Evolutionary conservation across 2,113 vertebrate species (phyloP).

Genomic region (Peromyscus californicus): DNA sequence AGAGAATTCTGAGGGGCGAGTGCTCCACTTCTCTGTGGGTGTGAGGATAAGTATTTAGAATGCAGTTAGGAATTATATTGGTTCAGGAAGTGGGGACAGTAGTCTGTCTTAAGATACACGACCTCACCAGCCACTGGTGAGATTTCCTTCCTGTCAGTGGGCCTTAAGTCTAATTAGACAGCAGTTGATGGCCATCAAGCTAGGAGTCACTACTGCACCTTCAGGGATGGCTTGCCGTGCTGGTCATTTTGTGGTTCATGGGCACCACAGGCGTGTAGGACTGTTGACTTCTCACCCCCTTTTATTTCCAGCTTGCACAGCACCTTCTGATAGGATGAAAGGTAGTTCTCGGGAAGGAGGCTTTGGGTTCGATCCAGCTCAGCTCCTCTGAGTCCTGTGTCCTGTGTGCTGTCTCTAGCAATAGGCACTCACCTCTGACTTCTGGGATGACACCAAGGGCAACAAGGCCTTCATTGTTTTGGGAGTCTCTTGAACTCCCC

Average conservation of each 20-base stretch:
- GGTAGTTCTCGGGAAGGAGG: neutral
- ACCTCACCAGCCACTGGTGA: neutral
- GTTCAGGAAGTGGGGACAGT: too few relatives aligned
- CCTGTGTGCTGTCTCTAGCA: neutral
- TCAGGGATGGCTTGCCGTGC: neutral
- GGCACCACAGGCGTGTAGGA: neutral
- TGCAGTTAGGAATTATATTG: too few relatives aligned
- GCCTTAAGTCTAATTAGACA: neutral
- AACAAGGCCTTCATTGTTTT: neutral
- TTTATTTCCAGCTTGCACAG: neutral
- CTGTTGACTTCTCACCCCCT: neutral
- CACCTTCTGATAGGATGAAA: neutral
- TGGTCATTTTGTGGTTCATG: neutral
- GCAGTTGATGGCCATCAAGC: neutral
- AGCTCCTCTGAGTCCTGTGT: neutral
- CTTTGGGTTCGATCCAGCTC: neutral
- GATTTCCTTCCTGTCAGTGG: neutral
- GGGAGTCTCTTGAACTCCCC: neutral
- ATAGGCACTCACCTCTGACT: neutral
- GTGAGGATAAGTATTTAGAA: too few relatives aligned
- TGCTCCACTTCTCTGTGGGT: too few relatives aligned
- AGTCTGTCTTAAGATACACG: neutral
- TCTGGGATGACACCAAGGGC: neutral
- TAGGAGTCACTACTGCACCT: neutral
- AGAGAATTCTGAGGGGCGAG: too few relatives aligned